Evolutionary conservation across 2,113 vertebrate species (phyloP), one percentile per base, ranked within the genome.

Genomic region (Coreoperca whiteheadi): DNA sequence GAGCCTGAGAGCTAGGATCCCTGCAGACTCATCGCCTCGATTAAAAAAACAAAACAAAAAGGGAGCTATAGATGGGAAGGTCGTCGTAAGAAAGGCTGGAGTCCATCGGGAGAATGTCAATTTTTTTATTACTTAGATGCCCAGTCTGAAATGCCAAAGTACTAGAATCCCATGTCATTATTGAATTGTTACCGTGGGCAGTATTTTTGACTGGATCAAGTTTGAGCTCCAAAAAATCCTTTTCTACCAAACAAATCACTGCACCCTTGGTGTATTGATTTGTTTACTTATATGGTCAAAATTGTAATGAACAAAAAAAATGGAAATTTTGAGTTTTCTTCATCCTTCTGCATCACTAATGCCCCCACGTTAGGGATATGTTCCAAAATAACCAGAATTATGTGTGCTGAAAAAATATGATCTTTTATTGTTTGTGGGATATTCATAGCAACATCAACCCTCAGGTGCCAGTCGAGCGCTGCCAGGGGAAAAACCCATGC

Each of bases 61-160:
- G 30, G 14, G 25, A 46, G 51, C 79, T 57, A 68, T 6, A 39
- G 76, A 81, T 20, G 2, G 11, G 60, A 75, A 25, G 75, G 82
- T 84, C 77, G 72, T 77, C 68, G 60, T 5, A 7, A 67, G 70
- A 74, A 75, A 69, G 60, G 18, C 41, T 7, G 1, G 30, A 84
- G 83, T 87, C 67, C 59, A 25, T 30, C 46, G 75, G 25, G 70
- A 85, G 67, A 77, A 83, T 79, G 77, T 81, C 67, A 81, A 3
- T 0, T 9, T 32, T 84, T 72, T 87, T 83, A 88, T 79, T 79
- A 75, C 61, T 65, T 30, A 48, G 82, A 82, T 70, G 37, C 34
- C 34, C 51, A 8, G 34, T 77, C 48, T 54, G 78, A 92, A 91
- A 90, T 89, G 88, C 60, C 81, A 89, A 73, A 68, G 46, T 61